Evolutionary conservation across 1,140 invertebrate genomes (phyloP).

Genomic region (Hylaeus volcanicus): DNA sequence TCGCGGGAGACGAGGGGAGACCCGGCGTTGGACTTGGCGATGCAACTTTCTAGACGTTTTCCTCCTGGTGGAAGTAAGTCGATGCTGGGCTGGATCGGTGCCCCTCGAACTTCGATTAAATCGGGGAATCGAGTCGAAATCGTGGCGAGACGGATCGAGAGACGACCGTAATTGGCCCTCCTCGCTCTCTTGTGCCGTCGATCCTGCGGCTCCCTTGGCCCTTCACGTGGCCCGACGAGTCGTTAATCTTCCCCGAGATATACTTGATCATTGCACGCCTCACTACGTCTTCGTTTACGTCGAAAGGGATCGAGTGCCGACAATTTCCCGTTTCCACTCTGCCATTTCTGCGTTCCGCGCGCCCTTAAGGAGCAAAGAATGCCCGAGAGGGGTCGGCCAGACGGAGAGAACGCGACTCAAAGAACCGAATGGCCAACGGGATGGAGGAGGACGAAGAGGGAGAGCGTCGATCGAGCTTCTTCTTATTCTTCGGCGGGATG

Average conservation of each 20-base stretch:
- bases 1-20: constrained; percentile 5
- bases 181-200: constrained; percentile 57
- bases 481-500: constrained; percentile 8
- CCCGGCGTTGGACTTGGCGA: background rate
- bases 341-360: constrained; percentile 54
- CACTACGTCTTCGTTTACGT: constrained; percentile 66
- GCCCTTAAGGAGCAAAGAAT: constrained; percentile 48
- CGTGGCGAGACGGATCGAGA: constrained; percentile 59
- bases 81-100: background rate
- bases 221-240: constrained; percentile 52
- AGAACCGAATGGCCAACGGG: background rate
- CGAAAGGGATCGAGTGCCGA: constrained; percentile 59
- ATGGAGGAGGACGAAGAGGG: background rate
- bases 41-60: constrained; percentile 35
- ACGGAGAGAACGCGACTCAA: background rate
- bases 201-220: constrained; percentile 43
- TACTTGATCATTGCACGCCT: constrained; percentile 66
- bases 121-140: constrained; percentile 62
- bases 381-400: constrained; percentile 17
- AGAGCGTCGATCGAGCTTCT: constrained; percentile 4
- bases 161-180: constrained; percentile 58
- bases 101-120: constrained; percentile 55
- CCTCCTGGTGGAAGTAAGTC: background rate
- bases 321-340: constrained; percentile 60
- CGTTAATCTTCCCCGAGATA: constrained; percentile 65